Percentiles rank a stretch among this genome's conserved stretches.
Conservation (phyloP, 2,797 vertebrate genomes). For the Tadarida brasiliensis region DNA sequence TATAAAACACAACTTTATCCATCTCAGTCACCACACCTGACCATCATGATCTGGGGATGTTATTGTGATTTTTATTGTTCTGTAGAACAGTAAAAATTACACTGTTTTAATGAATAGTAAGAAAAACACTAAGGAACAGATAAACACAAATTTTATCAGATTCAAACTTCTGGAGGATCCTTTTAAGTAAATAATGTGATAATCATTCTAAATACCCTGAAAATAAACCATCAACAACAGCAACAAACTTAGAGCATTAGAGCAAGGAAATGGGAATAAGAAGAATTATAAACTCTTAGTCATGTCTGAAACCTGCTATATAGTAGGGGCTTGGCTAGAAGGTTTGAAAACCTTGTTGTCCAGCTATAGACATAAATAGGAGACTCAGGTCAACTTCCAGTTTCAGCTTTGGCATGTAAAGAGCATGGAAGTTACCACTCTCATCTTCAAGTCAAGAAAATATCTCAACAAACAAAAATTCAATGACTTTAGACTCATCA, state of each 20-base stretch:
- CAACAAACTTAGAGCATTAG: not conserved
- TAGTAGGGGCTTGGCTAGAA: not conserved
- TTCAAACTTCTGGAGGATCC: not conserved
- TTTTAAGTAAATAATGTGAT: conserved; percentile 1
- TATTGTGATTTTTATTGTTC: not conserved
- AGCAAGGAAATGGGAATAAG: not conserved
- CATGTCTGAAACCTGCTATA: not conserved
- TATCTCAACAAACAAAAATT: not conserved
- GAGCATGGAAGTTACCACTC: not conserved
- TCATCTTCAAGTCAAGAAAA: not conserved
- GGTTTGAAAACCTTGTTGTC: not conserved
- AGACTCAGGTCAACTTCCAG: not conserved
- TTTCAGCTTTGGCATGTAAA: not conserved
- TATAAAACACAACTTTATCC: not conserved
- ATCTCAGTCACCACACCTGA: not conserved
- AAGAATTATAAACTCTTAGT: not conserved
- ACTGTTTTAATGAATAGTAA: conserved; percentile 12
- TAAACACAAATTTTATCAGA: conserved; percentile 1
- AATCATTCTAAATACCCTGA: not conserved
- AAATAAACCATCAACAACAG: not conserved
- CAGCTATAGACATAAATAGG: not conserved
- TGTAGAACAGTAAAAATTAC: not conserved
- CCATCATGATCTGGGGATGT: not conserved
- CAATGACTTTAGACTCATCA: not conserved
- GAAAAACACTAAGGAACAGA: conserved; percentile 14